Base-by-base conservation (phyloP, 2,888 invertebrate species). In the Drosophila paramelanica region DNA sequence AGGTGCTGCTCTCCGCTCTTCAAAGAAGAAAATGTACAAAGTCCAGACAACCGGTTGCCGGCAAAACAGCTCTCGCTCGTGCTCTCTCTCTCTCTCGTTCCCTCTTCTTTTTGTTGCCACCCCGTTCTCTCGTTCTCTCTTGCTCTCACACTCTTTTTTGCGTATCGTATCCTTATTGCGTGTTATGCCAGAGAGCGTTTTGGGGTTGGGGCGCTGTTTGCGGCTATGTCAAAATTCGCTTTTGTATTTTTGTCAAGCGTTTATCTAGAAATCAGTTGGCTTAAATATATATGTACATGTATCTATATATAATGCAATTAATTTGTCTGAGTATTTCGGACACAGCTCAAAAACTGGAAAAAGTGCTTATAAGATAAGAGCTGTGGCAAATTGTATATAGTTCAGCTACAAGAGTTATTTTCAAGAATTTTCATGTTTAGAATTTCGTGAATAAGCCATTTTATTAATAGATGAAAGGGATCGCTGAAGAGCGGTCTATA, bases 1-100 rank as follows among this genome's bases (percentile, higher is more conserved):
- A 89, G 89, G 81, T 83, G 89, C 89, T 14, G 69, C 60, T 56
- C 55, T 58, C 62, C 31, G 46, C 46, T 56, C 57, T 60, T 45
- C 47, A 42, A 20, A 20, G 25, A 33, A 33, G 13, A 33, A 25
- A 17, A 23, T 47, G 17, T 38, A 36, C 43, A 45, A 52, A 51
- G 39, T 45, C 13, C 42, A 46, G 39, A 46, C 66, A 69, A 60
- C 76, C 53, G 73, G 67, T 69, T 52, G 50, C 65, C 61, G 69
- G 61, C 61, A 52, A 39, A 58, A 45, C 17, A 41, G 38, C 25
- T 20, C 74, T 53, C 59, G 31, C 36, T 20, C 43, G 31, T 20
- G 20, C n/a, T 14, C 20, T n/a, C 52, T n/a, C 38, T 10, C 41
- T 55, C 50, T 36, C 13, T 23, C 43, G 33, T 2, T 6, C 11